phyloP scores from a whole-genome alignment of 2,797 vertebrate genomes.

The Liasis olivaceus region DNA sequence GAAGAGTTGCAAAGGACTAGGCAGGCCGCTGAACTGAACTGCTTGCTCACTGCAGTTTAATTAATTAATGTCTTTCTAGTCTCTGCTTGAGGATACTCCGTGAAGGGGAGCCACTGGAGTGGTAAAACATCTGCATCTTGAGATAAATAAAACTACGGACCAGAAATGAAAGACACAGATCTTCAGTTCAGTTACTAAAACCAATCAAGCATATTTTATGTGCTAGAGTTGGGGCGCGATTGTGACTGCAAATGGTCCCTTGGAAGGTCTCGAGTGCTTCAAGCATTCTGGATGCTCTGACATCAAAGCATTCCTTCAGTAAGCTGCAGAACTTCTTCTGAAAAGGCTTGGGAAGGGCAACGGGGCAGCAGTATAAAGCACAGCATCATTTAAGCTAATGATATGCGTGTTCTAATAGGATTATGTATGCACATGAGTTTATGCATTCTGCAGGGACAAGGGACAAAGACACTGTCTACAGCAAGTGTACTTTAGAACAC shows the following conservation, averaged over 20 bases:
- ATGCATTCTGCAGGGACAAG: conserved; percentile 6
- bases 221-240: not conserved
- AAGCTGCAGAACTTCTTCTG: not conserved
- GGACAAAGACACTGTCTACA: not conserved
- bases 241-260: not conserved
- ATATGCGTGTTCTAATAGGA: not conserved
- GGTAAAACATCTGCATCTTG: not conserved
- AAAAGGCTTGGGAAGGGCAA: not conserved
- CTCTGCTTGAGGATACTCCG: not conserved
- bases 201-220: not conserved
- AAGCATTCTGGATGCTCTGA: not conserved
- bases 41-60: not conserved
- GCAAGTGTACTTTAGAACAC: not conserved
- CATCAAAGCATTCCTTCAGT: not conserved
- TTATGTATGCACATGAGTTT: not conserved
- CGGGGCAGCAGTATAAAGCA: not conserved
- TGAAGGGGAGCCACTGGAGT: not conserved
- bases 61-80: not conserved
- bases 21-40: not conserved
- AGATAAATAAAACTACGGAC: not conserved
- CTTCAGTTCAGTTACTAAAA: not conserved
- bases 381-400: not conserved
- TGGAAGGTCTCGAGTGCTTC: not conserved
- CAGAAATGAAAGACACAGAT: not conserved
- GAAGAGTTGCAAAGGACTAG: not conserved